Evolutionary conservation across 2,888 invertebrate genomes (phyloP).

Genomic region (Agriopis marginaria): DNA sequence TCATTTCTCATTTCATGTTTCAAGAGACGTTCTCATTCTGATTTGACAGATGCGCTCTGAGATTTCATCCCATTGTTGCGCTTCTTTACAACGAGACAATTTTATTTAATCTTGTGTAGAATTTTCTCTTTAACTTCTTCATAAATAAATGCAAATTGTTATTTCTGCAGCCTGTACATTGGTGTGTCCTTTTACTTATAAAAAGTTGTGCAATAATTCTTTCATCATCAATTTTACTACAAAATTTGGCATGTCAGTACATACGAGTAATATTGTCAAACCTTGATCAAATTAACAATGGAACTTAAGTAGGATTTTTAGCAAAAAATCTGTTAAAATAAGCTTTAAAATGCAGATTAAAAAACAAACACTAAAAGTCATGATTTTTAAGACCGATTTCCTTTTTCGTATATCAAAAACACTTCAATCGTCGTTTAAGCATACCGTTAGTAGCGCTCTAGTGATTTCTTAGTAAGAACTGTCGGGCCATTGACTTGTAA

Average conservation of each 20-base stretch:
- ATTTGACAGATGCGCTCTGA: constrained; percentile 62
- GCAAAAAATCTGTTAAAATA: no score
- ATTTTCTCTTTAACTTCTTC: neutral
- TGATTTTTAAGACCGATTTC: no score
- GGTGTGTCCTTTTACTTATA: neutral
- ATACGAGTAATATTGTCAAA: no score
- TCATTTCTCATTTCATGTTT: constrained; percentile 66
- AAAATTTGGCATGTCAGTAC: no score
- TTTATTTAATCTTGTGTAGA: neutral
- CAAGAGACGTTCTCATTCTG: constrained; percentile 49
- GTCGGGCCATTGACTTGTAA: constrained; percentile 48
- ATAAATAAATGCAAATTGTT: neutral
- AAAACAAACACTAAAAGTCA: no score
- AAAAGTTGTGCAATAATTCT: neutral
- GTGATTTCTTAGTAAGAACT: constrained; percentile 36
- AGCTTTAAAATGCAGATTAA: no score
- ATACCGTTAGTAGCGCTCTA: neutral
- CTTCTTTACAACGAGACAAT: neutral
- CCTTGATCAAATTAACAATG: no score
- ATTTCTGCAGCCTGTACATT: neutral
- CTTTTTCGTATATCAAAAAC: neutral
- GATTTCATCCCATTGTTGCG: constrained; percentile 46
- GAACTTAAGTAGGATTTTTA: no score
- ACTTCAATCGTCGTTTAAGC: neutral
- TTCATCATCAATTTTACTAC: no score